Evolutionary conservation across 2,888 invertebrate species (phyloP).

Genomic region (Eilema depressum): DNA sequence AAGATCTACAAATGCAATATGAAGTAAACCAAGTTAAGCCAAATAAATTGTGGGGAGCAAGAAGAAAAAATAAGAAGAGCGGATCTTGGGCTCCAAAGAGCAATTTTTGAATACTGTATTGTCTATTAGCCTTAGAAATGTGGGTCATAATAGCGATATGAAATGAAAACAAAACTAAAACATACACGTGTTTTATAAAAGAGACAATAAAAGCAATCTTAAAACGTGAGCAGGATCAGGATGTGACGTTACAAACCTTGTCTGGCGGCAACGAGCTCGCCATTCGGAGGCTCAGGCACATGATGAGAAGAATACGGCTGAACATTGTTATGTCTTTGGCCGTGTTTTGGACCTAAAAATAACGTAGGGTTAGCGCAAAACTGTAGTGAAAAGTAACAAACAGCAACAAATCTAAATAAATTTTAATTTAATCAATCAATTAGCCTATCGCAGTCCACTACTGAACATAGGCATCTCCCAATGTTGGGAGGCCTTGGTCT

Average conservation of each 20-base stretch:
- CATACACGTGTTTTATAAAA: background rate
- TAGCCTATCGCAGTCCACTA: too few species aligned
- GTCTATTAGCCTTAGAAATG: too few species aligned
- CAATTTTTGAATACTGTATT: too few species aligned
- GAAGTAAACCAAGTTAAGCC: background rate
- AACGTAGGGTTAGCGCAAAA: background rate
- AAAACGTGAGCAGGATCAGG: conserved; percentile 19
- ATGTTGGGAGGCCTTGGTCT: too few species aligned
- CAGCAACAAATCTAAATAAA: too few species aligned
- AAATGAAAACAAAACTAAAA: too few species aligned
- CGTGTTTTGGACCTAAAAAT: conserved; percentile 33
- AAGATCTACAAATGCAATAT: background rate
- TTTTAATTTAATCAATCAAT: too few species aligned
- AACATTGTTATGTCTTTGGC: conserved; percentile 50
- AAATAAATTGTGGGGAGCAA: background rate
- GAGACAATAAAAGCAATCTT: background rate
- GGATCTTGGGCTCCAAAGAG: too few species aligned
- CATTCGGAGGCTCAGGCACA: conserved; percentile 55
- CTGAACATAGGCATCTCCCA: too few species aligned
- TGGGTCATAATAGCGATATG: too few species aligned
- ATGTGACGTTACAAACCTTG: conserved; percentile 67
- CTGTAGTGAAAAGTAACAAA: background rate
- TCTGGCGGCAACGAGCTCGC: conserved; percentile 74
- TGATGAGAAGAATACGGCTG: conserved; percentile 41
- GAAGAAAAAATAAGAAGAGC: background rate